Evolutionary conservation across 2,113 vertebrate species (phyloP).

Genomic region (Cygnus buccinator): DNA sequence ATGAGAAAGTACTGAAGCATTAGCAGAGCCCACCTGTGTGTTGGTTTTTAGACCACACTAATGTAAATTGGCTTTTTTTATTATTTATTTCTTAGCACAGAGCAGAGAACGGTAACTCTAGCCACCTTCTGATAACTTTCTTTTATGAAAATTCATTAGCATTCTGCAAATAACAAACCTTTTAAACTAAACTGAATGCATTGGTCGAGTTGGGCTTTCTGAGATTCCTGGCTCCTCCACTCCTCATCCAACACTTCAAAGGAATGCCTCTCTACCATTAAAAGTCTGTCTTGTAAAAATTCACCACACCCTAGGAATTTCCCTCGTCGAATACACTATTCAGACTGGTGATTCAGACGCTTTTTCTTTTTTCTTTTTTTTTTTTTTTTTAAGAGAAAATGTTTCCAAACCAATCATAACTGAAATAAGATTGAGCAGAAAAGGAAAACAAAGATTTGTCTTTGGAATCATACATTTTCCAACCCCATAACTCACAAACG

Average conservation of each 20-base stretch:
- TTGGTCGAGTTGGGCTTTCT: background rate
- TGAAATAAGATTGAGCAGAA: background rate
- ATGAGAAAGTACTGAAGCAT: slow-evolving; percentile 67
- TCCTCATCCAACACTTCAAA: slow-evolving; percentile 48
- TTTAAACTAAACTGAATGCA: background rate
- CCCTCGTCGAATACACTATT: background rate
- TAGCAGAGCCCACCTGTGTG: slow-evolving; percentile 72
- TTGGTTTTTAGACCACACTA: slow-evolving; percentile 69
- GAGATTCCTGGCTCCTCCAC: background rate
- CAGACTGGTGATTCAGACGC: background rate
- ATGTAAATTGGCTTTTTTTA: background rate
- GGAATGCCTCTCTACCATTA: slow-evolving; percentile 22
- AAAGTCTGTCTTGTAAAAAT: slow-evolving; percentile 52
- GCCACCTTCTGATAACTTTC: background rate
- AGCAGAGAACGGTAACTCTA: background rate
- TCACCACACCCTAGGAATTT: slow-evolving; percentile 42
- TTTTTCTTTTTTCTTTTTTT: background rate
- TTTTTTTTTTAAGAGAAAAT: background rate
- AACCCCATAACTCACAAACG: background rate
- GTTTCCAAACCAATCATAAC: background rate
- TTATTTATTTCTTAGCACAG: slow-evolving; percentile 15
- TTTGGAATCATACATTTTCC: background rate
- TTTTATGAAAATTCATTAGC: slow-evolving; percentile 33
- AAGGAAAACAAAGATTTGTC: background rate
- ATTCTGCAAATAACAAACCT: slow-evolving; percentile 14